Base-by-base conservation (phyloP, 2,113 vertebrate genomes). In the Etheostoma spectabile region DNA sequence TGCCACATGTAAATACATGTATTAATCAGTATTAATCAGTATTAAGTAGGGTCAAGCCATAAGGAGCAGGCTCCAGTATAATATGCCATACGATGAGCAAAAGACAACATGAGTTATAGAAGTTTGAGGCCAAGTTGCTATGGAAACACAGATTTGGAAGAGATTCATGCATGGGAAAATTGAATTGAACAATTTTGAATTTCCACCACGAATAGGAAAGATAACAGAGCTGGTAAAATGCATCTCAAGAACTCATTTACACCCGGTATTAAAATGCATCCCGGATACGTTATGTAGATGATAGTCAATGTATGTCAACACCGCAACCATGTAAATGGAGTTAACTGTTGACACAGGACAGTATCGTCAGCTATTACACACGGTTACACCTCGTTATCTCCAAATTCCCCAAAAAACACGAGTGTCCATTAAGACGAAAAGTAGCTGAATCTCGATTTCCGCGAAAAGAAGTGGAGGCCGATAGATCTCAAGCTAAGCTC, bases 91-190 rank as follows among this genome's bases (percentile, higher is more conserved):
- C 21, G 49, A 13, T 57, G 33, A 35, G 61, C 10, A 33, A 75
- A 33, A 70, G 8, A 2, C 60, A 83, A 55, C 22, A 85, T 72
- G 30, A 82, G 82, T 69, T 72, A 81, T 73, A 87, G 69, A 89
- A 85, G n/a, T 77, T 76, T 70, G 63, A 81, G 74, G 55, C 46
- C 48, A 70, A 45, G 92, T 92, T 94, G 86, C 91, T 85, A 93
- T 93, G 90, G 93, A 86, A 92, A 95, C 91, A 86, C 65, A 76
- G 82, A 87, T 85, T 79, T 83, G 21, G 56, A 33, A 55, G 79
- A 75, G 77, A 30, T 84, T 65, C 73, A 60, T 76, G 38, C 68
- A 74, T 62, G 38, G 69, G 3, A 30, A 30, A 30, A 30, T 30
- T 30, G 27, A 30, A 30, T 2, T 2, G 27, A 30, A 30, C 27